A percentile compares a stretch with the other conserved stretches of the same genome.
These are phyloP conservation scores for Drosophila triauraria DNA, from an alignment of 1,140 invertebrate species.

Conservation along the genomic window DNA sequence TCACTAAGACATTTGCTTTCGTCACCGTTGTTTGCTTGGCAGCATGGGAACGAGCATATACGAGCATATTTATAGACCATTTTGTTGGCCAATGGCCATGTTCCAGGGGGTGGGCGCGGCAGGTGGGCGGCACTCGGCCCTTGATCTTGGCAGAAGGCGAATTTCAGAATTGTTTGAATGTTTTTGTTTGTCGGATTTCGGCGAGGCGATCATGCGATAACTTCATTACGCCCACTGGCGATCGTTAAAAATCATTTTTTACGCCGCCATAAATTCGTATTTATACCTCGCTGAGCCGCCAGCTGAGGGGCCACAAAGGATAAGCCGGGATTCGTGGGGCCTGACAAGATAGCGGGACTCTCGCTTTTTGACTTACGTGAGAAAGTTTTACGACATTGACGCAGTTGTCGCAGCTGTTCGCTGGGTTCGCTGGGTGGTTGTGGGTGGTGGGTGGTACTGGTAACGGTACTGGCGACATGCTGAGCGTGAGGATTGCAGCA, in stretches of 20 bases:
- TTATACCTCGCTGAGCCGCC: constrained; percentile 25
- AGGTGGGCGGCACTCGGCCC: constrained; percentile 16
- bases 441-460: constrained; percentile 22
- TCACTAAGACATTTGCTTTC: constrained; percentile 44
- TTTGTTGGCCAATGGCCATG: not conserved
- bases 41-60: not conserved
- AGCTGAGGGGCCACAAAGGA: constrained; percentile 25
- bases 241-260: constrained; percentile 51
- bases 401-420: constrained; percentile 50
- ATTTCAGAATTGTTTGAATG: constrained; percentile 34
- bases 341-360: constrained; percentile 53
- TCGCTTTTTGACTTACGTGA: constrained; percentile 74
- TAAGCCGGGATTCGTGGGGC: constrained; percentile 28
- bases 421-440: constrained; percentile 10
- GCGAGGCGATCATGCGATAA: constrained; percentile 35
- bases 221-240: constrained; percentile 28
- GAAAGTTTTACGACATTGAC: constrained; percentile 77
- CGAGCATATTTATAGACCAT: constrained; percentile 27
- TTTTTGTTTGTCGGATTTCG: constrained; percentile 31
- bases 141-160: constrained; percentile 20
- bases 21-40: constrained; percentile 27
- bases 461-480: constrained; percentile 72
- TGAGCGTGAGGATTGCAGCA: constrained; percentile 48
- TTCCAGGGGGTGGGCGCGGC: constrained; percentile 9
- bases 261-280: constrained; percentile 46